Base-by-base conservation (phyloP, 2,888 invertebrate species). In the Netelia inedita region DNA sequence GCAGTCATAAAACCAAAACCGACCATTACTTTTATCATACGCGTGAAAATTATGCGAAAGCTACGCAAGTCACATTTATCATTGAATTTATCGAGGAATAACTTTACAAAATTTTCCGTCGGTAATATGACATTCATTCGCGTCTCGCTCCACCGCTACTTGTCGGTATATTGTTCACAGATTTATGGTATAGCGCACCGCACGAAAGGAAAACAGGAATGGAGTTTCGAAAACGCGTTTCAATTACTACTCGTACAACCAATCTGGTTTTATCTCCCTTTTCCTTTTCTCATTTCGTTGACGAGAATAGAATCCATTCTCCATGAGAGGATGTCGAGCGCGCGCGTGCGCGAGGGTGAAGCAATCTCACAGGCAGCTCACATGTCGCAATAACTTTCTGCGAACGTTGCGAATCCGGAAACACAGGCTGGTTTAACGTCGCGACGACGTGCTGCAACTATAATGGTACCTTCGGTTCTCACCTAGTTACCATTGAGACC, bases 351-450 rank as follows among this genome's bases (percentile, higher is more conserved):
- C 6, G 10, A 61, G 16, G 59, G 19, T 53, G 53, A 19, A 41
- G 35, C n/a, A 23, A 71, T 21, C 55, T 59, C 21, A 14, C 65
- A 66, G 69, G 81, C 75, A 75, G 43, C 82, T 57, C 75, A 57
- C 19, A 63, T 50, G 79, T 73, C 73, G 35, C 61, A 79, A 79
- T 83, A 79, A 78, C 66, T 80, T 75, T 80, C 57, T 43, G 75
- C 71, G 57, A 74, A 63, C 63, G 41, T 16, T 59, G 72, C 43
- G 41, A 23, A 68, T 71, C 76, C 75, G 80, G 75, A 71, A 80
- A 66, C 61, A 46, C 46, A 46, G 74, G 57, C 76, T 74, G 68
- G 79, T 10, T 14, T 46, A 65, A 74, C 63, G 57, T 83, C 71
- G 23, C 69, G 68, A 71, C 63, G 63, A 71, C 59, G 73, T 53